These are phyloP conservation scores for Fregetta grallaria DNA, from an alignment of 2,113 vertebrate genomes.

Conservation along the genomic window DNA sequence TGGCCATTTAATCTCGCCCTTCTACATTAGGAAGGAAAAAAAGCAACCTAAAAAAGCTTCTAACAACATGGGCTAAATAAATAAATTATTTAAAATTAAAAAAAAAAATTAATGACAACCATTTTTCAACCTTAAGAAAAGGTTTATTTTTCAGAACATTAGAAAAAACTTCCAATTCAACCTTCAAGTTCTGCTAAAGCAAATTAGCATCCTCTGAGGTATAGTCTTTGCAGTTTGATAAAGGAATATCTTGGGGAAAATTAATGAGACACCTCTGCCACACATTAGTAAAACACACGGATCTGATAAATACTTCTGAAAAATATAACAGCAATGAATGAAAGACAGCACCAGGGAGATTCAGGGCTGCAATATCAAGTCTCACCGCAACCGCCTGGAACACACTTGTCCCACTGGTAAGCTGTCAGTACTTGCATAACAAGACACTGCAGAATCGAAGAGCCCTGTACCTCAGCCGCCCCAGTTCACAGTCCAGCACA, in stretches of 20 bases:
- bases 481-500: background rate
- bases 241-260: background rate
- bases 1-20: background rate
- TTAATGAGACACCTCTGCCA: background rate
- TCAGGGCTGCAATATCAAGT: background rate
- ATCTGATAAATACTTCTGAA: background rate
- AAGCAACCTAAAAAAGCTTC: background rate
- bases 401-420: background rate
- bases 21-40: background rate
- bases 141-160: background rate
- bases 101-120: background rate
- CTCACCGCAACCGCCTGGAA: background rate
- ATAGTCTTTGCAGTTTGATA: background rate
- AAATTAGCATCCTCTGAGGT: background rate
- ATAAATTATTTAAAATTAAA: background rate
- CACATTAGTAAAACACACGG: background rate
- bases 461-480: background rate
- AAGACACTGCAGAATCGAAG: no score
- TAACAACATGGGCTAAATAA: background rate
- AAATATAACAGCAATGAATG: fast-evolving
- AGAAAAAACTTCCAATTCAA: background rate
- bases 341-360: background rate
- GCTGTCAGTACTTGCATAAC: fast-evolving
- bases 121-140: background rate
- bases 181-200: background rate